Conservation (phyloP, 2,113 vertebrate species). For the Tragelaphus buxtoni region DNA sequence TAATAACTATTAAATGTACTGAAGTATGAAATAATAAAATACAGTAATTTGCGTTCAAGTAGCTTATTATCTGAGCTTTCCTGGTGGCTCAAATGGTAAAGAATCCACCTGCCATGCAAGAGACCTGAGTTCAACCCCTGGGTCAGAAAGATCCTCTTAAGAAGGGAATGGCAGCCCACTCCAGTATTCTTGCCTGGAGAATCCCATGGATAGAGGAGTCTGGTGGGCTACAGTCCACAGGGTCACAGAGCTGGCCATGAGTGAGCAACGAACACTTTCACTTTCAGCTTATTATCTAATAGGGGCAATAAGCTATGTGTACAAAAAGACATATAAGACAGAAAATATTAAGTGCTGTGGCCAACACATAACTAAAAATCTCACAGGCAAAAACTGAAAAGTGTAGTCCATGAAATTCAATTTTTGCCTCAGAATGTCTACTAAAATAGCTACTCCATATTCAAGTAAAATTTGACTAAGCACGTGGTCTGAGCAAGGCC, state of each 20-base stretch:
- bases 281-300: neutral
- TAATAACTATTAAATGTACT: neutral
- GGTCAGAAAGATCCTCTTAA: neutral
- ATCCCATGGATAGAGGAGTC: neutral
- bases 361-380: conserved; percentile 23
- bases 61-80: neutral
- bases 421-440: neutral
- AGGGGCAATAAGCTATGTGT: neutral
- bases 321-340: neutral
- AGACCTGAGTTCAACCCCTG: neutral
- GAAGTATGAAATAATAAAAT: neutral
- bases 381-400: neutral
- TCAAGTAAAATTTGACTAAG: conserved; percentile 26
- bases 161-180: neutral
- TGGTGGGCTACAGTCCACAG: neutral
- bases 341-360: neutral
- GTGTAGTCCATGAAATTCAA: neutral
- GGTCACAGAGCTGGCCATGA: accelerated
- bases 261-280: accelerated
- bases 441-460: neutral
- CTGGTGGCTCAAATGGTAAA: neutral
- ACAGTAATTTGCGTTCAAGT: neutral
- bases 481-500: neutral
- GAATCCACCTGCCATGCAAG: neutral
- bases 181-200: neutral